A percentile compares a stretch with the other conserved stretches of the same genome.
Conservation (phyloP, 2,113 vertebrate genomes). For the Spizaetus ornatus region DNA sequence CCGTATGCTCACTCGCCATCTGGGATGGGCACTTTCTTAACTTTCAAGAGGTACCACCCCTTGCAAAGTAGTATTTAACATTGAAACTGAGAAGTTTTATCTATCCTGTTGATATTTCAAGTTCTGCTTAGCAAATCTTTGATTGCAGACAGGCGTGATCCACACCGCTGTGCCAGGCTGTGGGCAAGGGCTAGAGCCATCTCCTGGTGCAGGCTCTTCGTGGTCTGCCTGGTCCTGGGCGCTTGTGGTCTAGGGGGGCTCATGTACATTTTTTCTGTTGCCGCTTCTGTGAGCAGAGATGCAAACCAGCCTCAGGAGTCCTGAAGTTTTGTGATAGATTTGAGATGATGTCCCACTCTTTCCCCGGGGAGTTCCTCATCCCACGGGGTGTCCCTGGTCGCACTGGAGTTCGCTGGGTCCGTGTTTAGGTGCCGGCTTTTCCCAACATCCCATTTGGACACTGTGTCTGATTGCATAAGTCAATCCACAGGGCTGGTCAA, state of each 20-base stretch:
- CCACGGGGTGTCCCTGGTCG: not conserved
- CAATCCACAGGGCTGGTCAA: not conserved
- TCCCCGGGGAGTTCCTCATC: not conserved
- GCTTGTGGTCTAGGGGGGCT: constrained; percentile 56
- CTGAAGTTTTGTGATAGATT: constrained; percentile 34
- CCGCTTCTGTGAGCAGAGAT: constrained; percentile 59
- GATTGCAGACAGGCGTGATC: not conserved
- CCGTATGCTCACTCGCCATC: accelerated
- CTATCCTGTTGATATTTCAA: not conserved
- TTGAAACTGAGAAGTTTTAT: not conserved
- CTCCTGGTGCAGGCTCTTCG: not conserved
- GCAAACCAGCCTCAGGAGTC: constrained; percentile 75
- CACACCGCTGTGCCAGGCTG: not conserved
- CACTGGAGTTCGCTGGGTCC: not conserved
- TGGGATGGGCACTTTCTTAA: not conserved
- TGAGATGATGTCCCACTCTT: not conserved
- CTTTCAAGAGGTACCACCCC: not conserved
- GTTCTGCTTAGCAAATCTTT: not conserved
- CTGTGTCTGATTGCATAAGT: not conserved
- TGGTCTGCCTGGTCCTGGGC: constrained; percentile 47
- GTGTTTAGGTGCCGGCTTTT: not conserved
- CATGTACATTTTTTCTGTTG: constrained; percentile 55
- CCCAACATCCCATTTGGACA: not conserved
- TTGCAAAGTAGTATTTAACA: not conserved
- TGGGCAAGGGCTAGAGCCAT: constrained; percentile 31